Conservation (phyloP, 2,113 vertebrate species). For the Piprites chloris region DNA sequence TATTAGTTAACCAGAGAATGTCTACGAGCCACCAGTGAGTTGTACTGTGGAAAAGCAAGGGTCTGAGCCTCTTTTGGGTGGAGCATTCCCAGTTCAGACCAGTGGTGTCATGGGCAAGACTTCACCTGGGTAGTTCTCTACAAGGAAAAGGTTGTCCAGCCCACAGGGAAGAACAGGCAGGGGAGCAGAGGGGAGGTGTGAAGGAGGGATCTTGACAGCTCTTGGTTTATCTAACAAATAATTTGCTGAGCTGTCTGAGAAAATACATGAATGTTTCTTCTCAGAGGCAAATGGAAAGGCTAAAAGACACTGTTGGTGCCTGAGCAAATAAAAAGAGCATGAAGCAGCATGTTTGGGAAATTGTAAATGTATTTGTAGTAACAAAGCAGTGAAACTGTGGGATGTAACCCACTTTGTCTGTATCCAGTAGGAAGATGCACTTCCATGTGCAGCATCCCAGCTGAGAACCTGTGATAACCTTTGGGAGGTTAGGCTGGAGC, state of each 20-base stretch:
- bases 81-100: not conserved
- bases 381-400: not conserved
- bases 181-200: not conserved
- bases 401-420: not conserved
- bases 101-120: not conserved
- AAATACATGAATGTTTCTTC: not conserved
- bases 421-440: fast-evolving
- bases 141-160: not conserved
- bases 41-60: not conserved
- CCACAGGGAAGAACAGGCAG: not conserved
- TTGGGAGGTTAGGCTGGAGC: not conserved
- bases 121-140: not conserved
- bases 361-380: not conserved
- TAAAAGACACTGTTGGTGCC: not conserved
- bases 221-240: not conserved
- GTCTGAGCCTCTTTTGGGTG: not conserved
- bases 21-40: not conserved
- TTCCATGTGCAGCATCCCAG: not conserved
- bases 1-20: constrained; percentile 37
- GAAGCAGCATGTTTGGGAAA: not conserved
- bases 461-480: not conserved
- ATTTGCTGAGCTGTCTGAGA: not conserved
- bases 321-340: not conserved
- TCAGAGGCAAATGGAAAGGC: not conserved
- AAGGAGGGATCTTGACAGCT: not conserved